Conservation (phyloP, 2,888 invertebrate species). For the Drosophila niveifrons region DNA sequence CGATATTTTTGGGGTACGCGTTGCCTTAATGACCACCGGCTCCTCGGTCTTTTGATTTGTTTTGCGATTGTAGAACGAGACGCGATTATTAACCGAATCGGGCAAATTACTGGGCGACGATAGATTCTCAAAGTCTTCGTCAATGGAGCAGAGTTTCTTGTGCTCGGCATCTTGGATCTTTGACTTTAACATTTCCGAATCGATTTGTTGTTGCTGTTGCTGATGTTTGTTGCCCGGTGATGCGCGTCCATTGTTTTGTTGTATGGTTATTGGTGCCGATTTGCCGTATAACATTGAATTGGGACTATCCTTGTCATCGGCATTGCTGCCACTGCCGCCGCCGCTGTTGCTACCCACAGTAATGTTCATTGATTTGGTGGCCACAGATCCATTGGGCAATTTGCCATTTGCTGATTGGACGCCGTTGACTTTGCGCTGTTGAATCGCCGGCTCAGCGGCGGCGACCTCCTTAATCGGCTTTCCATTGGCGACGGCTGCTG, state of each 20-base stretch:
- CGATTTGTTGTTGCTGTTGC: slow-evolving; percentile 87
- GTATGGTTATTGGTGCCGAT: slow-evolving; percentile 90
- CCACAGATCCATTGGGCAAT: slow-evolving; percentile 48
- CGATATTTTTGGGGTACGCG: slow-evolving; percentile 84
- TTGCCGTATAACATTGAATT: slow-evolving; percentile 86
- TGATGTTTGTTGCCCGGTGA: slow-evolving; percentile 52
- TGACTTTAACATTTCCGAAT: slow-evolving; percentile 87
- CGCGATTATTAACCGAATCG: slow-evolving; percentile 81
- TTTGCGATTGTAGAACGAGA: slow-evolving; percentile 77
- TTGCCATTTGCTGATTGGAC: slow-evolving; percentile 51
- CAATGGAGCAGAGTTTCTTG: slow-evolving; percentile 80
- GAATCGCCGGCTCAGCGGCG: slow-evolving; percentile 40
- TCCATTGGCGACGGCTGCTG: slow-evolving; percentile 51
- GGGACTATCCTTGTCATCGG: slow-evolving; percentile 72
- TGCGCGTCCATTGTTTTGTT: slow-evolving; percentile 87
- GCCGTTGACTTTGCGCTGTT: slow-evolving; percentile 52
- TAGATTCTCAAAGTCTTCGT: slow-evolving; percentile 83
- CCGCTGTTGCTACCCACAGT: slow-evolving; percentile 26
- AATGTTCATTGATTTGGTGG: slow-evolving; percentile 76
- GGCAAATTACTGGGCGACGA: slow-evolving; percentile 84
- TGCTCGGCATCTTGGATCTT: slow-evolving; percentile 84
- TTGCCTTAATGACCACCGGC: slow-evolving; percentile 84
- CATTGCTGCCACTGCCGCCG: not conserved
- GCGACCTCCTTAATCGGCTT: slow-evolving; percentile 52
- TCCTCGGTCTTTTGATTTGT: slow-evolving; percentile 75